Evolutionary conservation across 2,888 invertebrate genomes (phyloP).

Genomic region (Drosophila histrio): DNA sequence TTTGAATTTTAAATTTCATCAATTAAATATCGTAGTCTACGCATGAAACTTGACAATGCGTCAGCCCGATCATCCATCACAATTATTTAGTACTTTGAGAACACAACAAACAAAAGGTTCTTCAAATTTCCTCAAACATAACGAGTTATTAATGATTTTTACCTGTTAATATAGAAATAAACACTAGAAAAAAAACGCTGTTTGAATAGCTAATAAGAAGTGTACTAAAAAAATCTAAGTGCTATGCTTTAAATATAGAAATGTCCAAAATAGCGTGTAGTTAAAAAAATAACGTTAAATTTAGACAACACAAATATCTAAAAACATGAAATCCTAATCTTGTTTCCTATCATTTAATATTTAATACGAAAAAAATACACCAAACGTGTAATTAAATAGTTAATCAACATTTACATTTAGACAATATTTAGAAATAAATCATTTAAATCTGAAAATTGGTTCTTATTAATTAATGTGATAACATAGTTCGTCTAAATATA

Average conservation of each 20-base stretch:
- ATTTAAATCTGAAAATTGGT: neutral
- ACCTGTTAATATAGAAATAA: slow-evolving; percentile 45
- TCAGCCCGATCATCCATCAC: slow-evolving; percentile 50
- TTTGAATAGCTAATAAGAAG: neutral
- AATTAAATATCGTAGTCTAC: slow-evolving; percentile 17
- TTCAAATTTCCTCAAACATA: slow-evolving; percentile 5
- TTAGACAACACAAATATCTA: too few relatives aligned
- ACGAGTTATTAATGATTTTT: slow-evolving; percentile 24
- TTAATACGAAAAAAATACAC: too few relatives aligned
- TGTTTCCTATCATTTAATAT: too few relatives aligned
- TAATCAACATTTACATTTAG: too few relatives aligned
- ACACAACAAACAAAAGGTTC: slow-evolving; percentile 15
- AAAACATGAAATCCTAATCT: too few relatives aligned
- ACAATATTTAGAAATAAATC: too few relatives aligned
- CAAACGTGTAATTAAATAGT: too few relatives aligned
- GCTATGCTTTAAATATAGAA: neutral
- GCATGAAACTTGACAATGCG: slow-evolving; percentile 19
- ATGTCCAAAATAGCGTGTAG: too few relatives aligned
- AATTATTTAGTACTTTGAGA: slow-evolving; percentile 34
- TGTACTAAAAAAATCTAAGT: neutral
- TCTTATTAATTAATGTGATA: neutral
- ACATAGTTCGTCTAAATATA: neutral
- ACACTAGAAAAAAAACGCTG: slow-evolving; percentile 9
- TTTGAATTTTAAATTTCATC: slow-evolving; percentile 47
- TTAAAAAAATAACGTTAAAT: too few relatives aligned